phyloP scores from a whole-genome alignment of 2,888 invertebrate species.

The Hirudinaria manillensis region DNA sequence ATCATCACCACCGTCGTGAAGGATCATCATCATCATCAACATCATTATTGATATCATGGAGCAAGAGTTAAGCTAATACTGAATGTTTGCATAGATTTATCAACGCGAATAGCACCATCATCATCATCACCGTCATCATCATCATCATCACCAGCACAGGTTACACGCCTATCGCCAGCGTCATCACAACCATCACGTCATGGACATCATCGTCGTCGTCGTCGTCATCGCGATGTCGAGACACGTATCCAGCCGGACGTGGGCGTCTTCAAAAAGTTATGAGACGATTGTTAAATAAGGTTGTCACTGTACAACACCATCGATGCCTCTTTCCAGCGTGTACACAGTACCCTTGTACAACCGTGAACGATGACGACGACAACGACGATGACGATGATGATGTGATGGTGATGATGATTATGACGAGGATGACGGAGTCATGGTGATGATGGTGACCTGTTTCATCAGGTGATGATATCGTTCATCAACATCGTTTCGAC shows the following conservation, averaged over 20 bases:
- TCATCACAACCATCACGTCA: conserved; percentile 11
- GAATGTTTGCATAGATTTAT: no score
- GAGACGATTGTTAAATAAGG: conserved; percentile 10
- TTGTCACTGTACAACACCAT: background rate
- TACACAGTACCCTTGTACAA: no score
- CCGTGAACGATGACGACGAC: no score
- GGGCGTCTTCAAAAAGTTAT: conserved; percentile 8
- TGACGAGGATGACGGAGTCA: no score
- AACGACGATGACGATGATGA: no score
- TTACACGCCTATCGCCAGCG: background rate
- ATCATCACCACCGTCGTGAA: background rate
- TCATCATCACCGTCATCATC: conserved; percentile 11
- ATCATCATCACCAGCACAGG: conserved; percentile 1
- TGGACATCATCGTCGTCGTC: background rate
- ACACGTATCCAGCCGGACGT: no score
- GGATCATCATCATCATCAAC: conserved; percentile 5
- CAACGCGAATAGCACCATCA: conserved; percentile 1
- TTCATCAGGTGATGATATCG: no score
- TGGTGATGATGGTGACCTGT: no score
- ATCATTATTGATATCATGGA: no score
- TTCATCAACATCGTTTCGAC: no score
- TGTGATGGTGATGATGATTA: no score
- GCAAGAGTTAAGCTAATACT: no score
- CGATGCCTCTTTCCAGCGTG: background rate
- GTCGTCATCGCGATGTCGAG: background rate